Evolutionary conservation across 2,888 invertebrate genomes (phyloP).

Genomic region (Tromatobia lineatoria): DNA sequence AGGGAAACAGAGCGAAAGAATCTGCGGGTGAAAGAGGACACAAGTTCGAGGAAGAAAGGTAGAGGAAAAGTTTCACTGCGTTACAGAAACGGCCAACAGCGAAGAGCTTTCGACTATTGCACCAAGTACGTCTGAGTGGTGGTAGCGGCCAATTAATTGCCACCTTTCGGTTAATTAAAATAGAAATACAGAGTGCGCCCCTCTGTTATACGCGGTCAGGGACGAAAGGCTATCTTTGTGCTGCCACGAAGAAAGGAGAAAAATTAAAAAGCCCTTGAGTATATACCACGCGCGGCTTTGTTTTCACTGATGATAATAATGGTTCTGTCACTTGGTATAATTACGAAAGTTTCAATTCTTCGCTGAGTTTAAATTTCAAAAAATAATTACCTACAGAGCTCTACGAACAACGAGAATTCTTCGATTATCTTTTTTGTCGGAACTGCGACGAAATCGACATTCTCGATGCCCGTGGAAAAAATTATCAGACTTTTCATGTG

Average conservation of each 20-base stretch:
- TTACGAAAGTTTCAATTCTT: slow-evolving; percentile 46
- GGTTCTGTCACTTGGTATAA: slow-evolving; percentile 29
- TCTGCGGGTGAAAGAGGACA: slow-evolving; percentile 28
- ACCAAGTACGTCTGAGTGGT: slow-evolving; percentile 58
- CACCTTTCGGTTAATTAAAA: slow-evolving; percentile 58
- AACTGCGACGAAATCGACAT: background rate
- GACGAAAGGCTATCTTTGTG: background rate
- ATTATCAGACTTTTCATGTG: no score
- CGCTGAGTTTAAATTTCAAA: background rate
- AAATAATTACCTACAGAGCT: slow-evolving; percentile 3
- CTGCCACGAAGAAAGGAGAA: slow-evolving; percentile 21
- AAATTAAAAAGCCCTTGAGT: slow-evolving; percentile 16
- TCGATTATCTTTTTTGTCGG: background rate
- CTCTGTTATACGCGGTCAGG: background rate
- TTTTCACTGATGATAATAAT: slow-evolving; percentile 40
- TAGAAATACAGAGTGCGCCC: slow-evolving; percentile 26
- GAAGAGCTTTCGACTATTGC: slow-evolving; percentile 50
- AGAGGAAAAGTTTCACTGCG: slow-evolving; percentile 50
- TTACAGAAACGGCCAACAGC: slow-evolving; percentile 15
- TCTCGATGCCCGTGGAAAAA: no score
- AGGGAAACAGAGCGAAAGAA: slow-evolving; percentile 64
- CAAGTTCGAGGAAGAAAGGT: slow-evolving; percentile 36
- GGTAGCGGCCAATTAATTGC: slow-evolving; percentile 62
- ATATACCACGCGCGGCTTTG: slow-evolving; percentile 15
- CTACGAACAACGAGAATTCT: background rate